These are phyloP conservation scores for Diplazon laetatorius DNA, from an alignment of 2,888 invertebrate species.

Conservation along the genomic window DNA sequence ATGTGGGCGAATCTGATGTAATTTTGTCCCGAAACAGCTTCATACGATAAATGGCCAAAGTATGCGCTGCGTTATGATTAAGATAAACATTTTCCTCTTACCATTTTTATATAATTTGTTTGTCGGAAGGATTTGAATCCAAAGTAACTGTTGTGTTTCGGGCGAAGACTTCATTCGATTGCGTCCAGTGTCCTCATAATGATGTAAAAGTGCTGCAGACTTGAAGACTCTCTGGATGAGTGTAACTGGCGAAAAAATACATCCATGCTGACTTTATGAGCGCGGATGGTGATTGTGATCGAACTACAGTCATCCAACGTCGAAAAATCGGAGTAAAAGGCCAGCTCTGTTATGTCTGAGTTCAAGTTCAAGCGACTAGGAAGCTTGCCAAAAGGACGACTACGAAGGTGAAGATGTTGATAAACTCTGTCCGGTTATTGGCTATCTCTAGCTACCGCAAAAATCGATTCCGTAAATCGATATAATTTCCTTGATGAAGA, in stretches of 20 bases:
- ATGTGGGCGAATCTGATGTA: not conserved
- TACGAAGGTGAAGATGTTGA: slow-evolving; percentile 34
- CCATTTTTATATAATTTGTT: too few species aligned
- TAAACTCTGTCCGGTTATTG: slow-evolving; percentile 21
- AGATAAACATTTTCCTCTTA: too few species aligned
- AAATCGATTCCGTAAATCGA: too few species aligned
- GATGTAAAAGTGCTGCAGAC: too few species aligned
- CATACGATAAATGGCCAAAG: not conserved
- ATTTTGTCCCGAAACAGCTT: not conserved
- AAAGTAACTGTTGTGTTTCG: too few species aligned
- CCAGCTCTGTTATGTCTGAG: slow-evolving; percentile 15
- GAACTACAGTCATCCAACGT: not conserved
- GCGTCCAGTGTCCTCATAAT: too few species aligned
- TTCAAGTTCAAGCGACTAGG: slow-evolving; percentile 59
- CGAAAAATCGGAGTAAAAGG: not conserved
- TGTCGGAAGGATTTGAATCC: too few species aligned
- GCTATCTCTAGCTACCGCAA: slow-evolving; percentile 5
- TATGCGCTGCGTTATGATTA: not conserved
- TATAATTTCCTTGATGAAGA: not conserved
- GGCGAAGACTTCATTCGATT: too few species aligned
- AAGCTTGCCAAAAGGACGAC: slow-evolving; percentile 55
- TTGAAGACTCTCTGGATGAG: too few species aligned
- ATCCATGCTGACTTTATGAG: not conserved
- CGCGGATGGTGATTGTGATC: not conserved
- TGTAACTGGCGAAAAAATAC: not conserved